phyloP scores from a whole-genome alignment of 2,888 invertebrate species.

The Globia sparganii region DNA sequence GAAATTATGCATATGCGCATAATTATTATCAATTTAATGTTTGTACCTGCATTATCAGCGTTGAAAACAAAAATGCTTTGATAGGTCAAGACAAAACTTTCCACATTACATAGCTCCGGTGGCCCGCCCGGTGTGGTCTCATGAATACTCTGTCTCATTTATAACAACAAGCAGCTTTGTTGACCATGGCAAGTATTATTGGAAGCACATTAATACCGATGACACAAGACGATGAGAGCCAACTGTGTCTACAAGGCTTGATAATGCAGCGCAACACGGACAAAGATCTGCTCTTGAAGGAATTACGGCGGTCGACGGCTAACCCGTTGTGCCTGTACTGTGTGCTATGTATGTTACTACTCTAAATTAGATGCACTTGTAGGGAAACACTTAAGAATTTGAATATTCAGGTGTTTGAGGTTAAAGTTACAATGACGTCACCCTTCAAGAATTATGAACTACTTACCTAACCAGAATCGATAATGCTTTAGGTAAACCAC shows the following conservation, averaged over 20 bases:
- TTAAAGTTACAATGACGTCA: constrained; percentile 32
- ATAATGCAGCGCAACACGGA: constrained; percentile 82
- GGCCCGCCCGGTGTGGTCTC: constrained; percentile 84
- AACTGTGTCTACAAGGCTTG: constrained; percentile 87
- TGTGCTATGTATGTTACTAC: constrained; percentile 51
- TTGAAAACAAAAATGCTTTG: constrained; percentile 53
- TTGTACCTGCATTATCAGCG: constrained; percentile 44
- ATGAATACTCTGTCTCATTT: constrained; percentile 81
- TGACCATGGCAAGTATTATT: constrained; percentile 86
- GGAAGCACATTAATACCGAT: constrained; percentile 88
- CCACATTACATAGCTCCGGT: constrained; percentile 60
- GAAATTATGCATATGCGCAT: constrained; percentile 12
- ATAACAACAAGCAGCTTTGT: constrained; percentile 86
- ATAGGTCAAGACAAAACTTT: constrained; percentile 54
- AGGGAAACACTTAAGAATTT: constrained; percentile 70
- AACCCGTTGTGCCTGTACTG: constrained; percentile 62
- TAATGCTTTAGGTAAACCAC: constrained; percentile 2
- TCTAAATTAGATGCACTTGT: constrained; percentile 78
- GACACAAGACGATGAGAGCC: constrained; percentile 88
- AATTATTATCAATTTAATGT: constrained; percentile 37
- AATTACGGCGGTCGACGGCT: constrained; percentile 69
- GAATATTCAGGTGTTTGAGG: constrained; percentile 44
- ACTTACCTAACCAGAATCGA: constrained; percentile 3
- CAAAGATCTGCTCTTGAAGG: constrained; percentile 87
- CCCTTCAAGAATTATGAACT: constrained; percentile 28